Evolutionary conservation across 2,797 vertebrate species (phyloP), one percentile per base, ranked within the genome.

Genomic region (Salmo trutta): DNA sequence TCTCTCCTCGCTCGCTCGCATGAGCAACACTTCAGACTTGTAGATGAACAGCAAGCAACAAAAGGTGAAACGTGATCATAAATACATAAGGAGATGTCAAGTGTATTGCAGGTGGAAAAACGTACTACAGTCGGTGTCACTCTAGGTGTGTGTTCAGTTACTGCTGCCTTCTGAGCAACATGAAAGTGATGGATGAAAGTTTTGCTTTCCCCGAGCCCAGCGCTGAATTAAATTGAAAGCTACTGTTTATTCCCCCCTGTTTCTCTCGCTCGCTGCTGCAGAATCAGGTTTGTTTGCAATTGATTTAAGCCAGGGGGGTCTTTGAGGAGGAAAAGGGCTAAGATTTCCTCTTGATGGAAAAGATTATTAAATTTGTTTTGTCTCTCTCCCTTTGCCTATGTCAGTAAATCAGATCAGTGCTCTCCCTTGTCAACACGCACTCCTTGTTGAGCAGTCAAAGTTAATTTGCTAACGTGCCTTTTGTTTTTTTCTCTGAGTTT

Each of bases 171-270:
- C 84, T 4, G 71, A 79, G 88, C 82, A 87, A 84, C 90, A 88
- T 93, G 92, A 94, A 93, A 93, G 91, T 94, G 91, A 94, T 92
- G 92, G 93, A 94, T 95, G 94, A 93, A 94, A 94, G 93, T 93
- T 93, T 88, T 85, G 88, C 92, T 80, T 83, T 78, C 92, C 92
- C 85, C 70, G 82, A 88, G 90, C 75, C 78, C 84, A 2, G 71
- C 81, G 84, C 89, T 92, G 93, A 94, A 93, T 93, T 86, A 93
- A 95, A 94, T 93, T 93, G 92, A 95, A 93, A 93, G 93, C 91
- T 92, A 91, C 93, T 94, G 92, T 95, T 95, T 93, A 94, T 94
- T 94, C 91, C 91, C 90, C 84, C 88, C 15, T 81, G 56, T n/a
- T 21, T n/a, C 89, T 56, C 51, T 73, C 17, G 41, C 68, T 82